A percentile compares a stretch with the other conserved stretches of the same genome.
These are phyloP conservation scores for Vireo altiloquus DNA, from an alignment of 2,113 vertebrate genomes.

Conservation along the genomic window DNA sequence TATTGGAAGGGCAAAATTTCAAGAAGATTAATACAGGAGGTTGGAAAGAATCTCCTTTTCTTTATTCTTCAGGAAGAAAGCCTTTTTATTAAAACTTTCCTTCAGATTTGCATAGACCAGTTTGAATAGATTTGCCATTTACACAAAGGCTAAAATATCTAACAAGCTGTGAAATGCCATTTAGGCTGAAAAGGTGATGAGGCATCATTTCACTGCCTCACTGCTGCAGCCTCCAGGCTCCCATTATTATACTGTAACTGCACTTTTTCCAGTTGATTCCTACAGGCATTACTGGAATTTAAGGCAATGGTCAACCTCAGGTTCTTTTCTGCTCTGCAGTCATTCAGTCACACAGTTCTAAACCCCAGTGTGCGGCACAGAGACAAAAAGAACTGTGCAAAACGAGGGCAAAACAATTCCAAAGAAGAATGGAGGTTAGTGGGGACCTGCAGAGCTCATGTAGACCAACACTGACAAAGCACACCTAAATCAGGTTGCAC, in stretches of 20 bases:
- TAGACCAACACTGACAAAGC: neutral
- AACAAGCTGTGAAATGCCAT: conserved; percentile 4
- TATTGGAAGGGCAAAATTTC: neutral
- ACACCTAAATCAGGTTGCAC: neutral
- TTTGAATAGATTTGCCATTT: neutral
- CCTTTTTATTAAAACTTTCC: neutral
- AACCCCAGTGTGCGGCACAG: neutral
- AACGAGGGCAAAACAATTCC: neutral
- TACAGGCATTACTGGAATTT: neutral
- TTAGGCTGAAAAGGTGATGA: neutral
- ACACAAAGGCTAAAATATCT: neutral
- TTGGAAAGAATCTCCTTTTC: neutral
- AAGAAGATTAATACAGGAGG: neutral
- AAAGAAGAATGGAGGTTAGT: neutral
- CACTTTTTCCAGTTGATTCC: neutral
- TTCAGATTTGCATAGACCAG: neutral
- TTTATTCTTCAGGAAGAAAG: neutral
- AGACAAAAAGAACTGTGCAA: neutral
- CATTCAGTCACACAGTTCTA: neutral
- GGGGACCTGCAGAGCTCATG: neutral
- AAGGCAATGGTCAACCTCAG: neutral
- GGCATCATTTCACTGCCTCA: neutral
- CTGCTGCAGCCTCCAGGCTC: neutral
- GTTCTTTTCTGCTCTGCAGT: neutral
- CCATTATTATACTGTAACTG: neutral